These are phyloP conservation scores for Odontophorus gujanensis DNA, from an alignment of 2,113 vertebrate genomes.

Conservation along the genomic window DNA sequence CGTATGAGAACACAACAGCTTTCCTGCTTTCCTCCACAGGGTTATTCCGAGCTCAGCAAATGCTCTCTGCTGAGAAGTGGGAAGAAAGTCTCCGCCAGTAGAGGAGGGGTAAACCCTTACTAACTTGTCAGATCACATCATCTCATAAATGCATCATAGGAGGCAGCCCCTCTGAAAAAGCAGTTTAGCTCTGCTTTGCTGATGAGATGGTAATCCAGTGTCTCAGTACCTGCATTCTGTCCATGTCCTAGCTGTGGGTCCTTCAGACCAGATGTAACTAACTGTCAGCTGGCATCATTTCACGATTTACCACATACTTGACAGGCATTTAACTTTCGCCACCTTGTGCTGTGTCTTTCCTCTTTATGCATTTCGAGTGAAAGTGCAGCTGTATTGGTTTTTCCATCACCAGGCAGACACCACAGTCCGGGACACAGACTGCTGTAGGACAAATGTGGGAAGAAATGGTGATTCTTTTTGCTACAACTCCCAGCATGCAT, in stretches of 20 bases:
- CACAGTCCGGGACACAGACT: not conserved
- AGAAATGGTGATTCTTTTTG: not conserved
- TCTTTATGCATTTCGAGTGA: not conserved
- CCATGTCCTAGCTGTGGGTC: not conserved
- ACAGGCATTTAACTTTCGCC: not conserved
- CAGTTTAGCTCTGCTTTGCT: not conserved
- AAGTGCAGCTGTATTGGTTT: not conserved
- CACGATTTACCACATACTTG: not conserved
- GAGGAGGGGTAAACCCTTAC: not conserved
- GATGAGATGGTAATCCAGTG: not conserved
- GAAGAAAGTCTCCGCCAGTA: not conserved
- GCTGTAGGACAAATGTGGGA: not conserved
- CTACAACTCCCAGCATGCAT: not conserved
- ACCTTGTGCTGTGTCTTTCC: not conserved
- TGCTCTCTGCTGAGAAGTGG: not conserved
- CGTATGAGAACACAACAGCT: not conserved
- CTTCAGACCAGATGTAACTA: not conserved
- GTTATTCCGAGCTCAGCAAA: conserved; percentile 29
- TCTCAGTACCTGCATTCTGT: not conserved
- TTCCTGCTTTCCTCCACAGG: not conserved
- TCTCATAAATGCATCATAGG: not conserved
- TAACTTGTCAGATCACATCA: conserved; percentile 26
- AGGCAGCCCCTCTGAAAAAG: not conserved
- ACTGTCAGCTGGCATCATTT: not conserved
- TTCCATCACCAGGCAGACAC: not conserved